phyloP scores from a whole-genome alignment of 2,797 vertebrate genomes.

The Cyclura pinguis region DNA sequence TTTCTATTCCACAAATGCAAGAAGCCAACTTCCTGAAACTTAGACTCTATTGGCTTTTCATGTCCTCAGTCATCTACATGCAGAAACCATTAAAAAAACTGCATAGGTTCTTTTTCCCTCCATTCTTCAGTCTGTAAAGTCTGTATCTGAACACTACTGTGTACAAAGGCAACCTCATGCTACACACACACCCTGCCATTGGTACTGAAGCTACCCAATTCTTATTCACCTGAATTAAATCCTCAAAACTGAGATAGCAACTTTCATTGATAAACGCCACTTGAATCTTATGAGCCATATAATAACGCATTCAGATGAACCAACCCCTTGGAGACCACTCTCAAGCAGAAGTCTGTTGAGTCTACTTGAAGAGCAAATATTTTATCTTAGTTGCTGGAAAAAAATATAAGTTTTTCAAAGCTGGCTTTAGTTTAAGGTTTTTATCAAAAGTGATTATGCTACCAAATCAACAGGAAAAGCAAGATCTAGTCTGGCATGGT shows the following conservation, averaged over 20 bases:
- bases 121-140: no score
- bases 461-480: neutral
- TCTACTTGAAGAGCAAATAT: neutral
- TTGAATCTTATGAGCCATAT: neutral
- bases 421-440: neutral
- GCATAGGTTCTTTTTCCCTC: no score
- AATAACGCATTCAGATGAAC: neutral
- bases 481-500: neutral
- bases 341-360: neutral
- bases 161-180: neutral
- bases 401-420: neutral
- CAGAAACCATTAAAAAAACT: neutral
- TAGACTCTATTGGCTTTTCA: neutral
- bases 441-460: neutral
- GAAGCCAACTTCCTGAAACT: neutral
- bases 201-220: neutral
- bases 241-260: neutral
- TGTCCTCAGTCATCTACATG: neutral
- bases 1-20: neutral
- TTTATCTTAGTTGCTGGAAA: neutral
- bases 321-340: neutral
- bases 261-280: neutral
- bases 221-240: neutral
- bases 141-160: neutral
- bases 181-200: neutral